Conservation (phyloP, 2,888 invertebrate genomes). For the Clepsis dumicolana region DNA sequence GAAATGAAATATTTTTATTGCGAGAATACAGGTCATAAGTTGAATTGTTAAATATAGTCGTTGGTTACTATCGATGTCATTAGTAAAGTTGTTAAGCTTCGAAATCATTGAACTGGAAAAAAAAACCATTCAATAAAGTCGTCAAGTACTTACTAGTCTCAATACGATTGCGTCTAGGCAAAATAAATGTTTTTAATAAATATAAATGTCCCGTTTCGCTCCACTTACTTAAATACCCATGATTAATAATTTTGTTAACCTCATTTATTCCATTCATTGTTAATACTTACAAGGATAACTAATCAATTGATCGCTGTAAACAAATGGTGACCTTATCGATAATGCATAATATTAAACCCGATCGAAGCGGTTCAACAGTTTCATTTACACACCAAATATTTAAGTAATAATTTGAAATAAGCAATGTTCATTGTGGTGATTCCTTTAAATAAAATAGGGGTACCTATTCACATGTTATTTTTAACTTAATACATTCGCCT, state of each 20-base stretch:
- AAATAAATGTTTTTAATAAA: too few relatives aligned
- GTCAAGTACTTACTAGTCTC: neutral
- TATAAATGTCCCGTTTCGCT: neutral
- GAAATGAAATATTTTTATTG: too few relatives aligned
- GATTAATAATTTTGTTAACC: neutral
- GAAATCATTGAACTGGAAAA: too few relatives aligned
- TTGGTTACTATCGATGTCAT: too few relatives aligned
- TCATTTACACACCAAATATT: neutral
- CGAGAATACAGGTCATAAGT: too few relatives aligned
- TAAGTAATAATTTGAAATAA: neutral
- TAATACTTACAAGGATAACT: neutral
- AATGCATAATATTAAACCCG: slow-evolving; percentile 3
- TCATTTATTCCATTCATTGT: neutral
- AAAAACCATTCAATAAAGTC: neutral
- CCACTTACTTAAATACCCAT: neutral
- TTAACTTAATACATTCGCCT: too few relatives aligned
- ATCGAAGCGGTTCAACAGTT: neutral
- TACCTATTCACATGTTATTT: too few relatives aligned
- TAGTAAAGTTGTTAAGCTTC: too few relatives aligned
- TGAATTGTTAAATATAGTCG: too few relatives aligned
- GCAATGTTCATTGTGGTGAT: too few relatives aligned
- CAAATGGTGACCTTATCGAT: slow-evolving; percentile 4
- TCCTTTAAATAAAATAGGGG: too few relatives aligned
- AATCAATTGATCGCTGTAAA: neutral
- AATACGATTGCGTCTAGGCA: neutral